These are phyloP conservation scores for Eulimnadia texana DNA, from an alignment of 1,140 invertebrate genomes.

Conservation along the genomic window DNA sequence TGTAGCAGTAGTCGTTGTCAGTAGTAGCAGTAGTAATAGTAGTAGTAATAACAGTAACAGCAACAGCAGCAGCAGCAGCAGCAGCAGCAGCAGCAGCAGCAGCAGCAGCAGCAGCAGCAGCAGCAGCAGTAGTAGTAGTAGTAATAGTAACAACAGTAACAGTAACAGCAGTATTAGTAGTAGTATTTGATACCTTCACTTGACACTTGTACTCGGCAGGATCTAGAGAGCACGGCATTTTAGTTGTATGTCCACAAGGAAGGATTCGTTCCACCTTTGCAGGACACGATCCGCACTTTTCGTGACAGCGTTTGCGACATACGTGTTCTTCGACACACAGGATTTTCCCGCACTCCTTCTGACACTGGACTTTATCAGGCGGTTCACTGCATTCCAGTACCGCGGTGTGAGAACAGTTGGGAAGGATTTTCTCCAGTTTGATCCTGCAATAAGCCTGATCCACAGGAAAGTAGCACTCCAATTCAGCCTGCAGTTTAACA, in stretches of 20 bases:
- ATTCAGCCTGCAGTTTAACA: neutral
- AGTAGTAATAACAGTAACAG: no score
- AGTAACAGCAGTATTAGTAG: no score
- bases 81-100: no score
- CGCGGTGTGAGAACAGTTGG: constrained; percentile 6
- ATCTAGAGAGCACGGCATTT: constrained; percentile 1
- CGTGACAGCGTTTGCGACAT: constrained; percentile 14
- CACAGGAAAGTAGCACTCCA: neutral
- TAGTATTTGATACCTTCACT: neutral
- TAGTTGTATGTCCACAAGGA: neutral
- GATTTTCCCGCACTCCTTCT: constrained; percentile 1
- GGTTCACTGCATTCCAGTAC: neutral
- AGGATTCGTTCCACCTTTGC: neutral
- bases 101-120: no score
- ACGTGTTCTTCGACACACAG: constrained; percentile 1
- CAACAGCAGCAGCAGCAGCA: no score
- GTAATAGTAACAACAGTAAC: no score
- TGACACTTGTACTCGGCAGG: constrained; percentile 1
- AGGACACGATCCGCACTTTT: constrained; percentile 10
- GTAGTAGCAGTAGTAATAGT: no score
- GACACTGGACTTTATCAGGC: neutral
- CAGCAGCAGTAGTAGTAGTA: no score
- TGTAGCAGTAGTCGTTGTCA: no score
- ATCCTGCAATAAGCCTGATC: neutral
- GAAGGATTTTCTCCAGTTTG: constrained; percentile 1